Evolutionary conservation across 2,888 invertebrate species (phyloP).

Genomic region (Scaptomyza polygonia): DNA sequence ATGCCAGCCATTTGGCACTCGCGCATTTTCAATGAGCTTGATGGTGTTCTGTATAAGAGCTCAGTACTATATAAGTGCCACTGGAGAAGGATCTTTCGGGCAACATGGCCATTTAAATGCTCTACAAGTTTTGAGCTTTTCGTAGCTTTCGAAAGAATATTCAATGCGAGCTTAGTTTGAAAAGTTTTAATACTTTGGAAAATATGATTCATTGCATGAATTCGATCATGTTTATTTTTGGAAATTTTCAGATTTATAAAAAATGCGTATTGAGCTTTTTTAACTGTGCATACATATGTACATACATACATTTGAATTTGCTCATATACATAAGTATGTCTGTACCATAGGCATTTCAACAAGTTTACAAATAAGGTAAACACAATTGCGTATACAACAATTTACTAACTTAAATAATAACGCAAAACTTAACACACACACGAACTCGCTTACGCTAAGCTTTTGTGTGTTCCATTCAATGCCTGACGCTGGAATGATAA

Average conservation of each 20-base stretch:
- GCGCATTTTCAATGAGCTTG: not conserved
- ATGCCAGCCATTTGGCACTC: slow-evolving; percentile 39
- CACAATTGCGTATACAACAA: no score
- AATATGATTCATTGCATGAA: slow-evolving; percentile 35
- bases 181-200: slow-evolving; percentile 15
- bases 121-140: slow-evolving; percentile 22
- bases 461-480: slow-evolving; percentile 11
- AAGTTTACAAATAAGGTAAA: no score
- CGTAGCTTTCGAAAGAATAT: slow-evolving; percentile 23
- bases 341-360: no score
- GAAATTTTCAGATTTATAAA: slow-evolving; percentile 5
- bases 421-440: not conserved
- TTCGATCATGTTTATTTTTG: slow-evolving; percentile 51
- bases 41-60: not conserved
- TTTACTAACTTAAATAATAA: not conserved
- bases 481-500: slow-evolving; percentile 15
- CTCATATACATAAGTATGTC: no score
- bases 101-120: slow-evolving; percentile 19
- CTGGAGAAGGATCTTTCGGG: slow-evolving; percentile 29
- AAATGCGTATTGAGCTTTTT: slow-evolving; percentile 6
- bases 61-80: not conserved
- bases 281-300: no score
- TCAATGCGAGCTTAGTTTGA: slow-evolving; percentile 27
- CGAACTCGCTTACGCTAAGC: not conserved
- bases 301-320: no score